These are phyloP conservation scores for Oxytorus armatus DNA, from an alignment of 2,888 invertebrate genomes.

Conservation along the genomic window DNA sequence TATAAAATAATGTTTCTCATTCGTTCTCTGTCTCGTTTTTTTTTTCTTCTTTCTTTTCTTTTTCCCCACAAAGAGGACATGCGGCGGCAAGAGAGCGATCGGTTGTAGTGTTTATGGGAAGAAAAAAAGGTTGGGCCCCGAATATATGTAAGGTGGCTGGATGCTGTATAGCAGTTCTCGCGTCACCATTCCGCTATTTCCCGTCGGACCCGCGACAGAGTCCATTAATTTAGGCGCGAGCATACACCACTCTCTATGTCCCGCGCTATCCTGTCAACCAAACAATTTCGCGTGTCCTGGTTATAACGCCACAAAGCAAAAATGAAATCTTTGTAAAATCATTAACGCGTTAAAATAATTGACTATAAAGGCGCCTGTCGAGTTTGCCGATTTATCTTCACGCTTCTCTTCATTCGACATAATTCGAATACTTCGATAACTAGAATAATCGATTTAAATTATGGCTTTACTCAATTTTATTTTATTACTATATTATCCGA, in stretches of 20 bases:
- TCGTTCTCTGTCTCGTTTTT: constrained; percentile 38
- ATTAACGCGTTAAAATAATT: constrained; percentile 18
- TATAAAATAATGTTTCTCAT: constrained; percentile 55
- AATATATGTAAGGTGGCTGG: constrained; percentile 59
- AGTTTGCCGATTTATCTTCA: background rate
- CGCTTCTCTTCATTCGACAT: background rate
- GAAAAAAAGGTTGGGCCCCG: constrained; percentile 49
- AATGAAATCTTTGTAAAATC: constrained; percentile 30
- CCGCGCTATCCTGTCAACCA: constrained; percentile 29
- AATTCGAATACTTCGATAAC: constrained; percentile 3
- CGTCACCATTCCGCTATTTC: constrained; percentile 78
- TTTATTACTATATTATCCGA: too few relatives aligned
- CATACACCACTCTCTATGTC: constrained; percentile 44
- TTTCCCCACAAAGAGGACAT: constrained; percentile 8
- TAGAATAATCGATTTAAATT: too few relatives aligned
- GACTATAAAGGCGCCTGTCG: constrained; percentile 27
- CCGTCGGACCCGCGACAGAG: constrained; percentile 71
- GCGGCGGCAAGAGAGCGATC: constrained; percentile 55
- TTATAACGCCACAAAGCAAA: constrained; percentile 21
- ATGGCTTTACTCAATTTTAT: too few relatives aligned
- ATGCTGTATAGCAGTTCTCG: constrained; percentile 51
- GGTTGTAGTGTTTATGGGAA: constrained; percentile 53
- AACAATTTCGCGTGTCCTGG: constrained; percentile 50
- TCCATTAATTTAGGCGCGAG: constrained; percentile 69
- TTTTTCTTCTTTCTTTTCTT: background rate